Conservation (phyloP, 2,888 invertebrate genomes). For the Ophioninae sp. region DNA sequence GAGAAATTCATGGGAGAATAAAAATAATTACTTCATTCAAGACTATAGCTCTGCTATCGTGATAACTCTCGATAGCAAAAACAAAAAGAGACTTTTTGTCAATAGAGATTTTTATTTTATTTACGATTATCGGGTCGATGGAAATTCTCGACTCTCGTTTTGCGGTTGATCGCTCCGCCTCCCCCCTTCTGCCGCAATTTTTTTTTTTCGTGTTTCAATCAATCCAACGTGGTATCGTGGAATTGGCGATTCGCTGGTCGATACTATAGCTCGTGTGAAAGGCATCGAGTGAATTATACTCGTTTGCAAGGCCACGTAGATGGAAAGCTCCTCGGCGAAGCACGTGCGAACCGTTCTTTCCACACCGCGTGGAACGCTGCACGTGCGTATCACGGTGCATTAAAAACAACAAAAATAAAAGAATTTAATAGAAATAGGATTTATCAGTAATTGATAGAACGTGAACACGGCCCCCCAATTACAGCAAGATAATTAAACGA, state of each 20-base stretch:
- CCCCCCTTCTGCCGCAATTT: not conserved
- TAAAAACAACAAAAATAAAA: not conserved
- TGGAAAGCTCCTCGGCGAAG: constrained; percentile 14
- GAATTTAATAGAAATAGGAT: not conserved
- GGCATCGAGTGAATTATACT: constrained; percentile 23
- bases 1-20: not conserved
- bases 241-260: not conserved
- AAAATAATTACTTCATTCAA: not conserved
- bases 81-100: not conserved
- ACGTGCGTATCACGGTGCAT: not conserved
- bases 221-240: not conserved
- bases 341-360: not conserved
- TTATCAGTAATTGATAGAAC: constrained; percentile 56
- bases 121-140: not conserved
- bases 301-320: constrained; percentile 33
- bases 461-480: not conserved
- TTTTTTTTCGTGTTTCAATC: not conserved
- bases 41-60: not conserved
- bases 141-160: not conserved
- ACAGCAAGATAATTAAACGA: constrained; percentile 47
- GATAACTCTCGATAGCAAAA: not conserved
- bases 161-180: not conserved
- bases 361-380: not conserved
- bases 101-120: not conserved
- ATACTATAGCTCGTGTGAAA: constrained; percentile 41